Evolutionary conservation across 23 tunicate species (phyloP).

Genomic region (Trididemnum clinides): DNA sequence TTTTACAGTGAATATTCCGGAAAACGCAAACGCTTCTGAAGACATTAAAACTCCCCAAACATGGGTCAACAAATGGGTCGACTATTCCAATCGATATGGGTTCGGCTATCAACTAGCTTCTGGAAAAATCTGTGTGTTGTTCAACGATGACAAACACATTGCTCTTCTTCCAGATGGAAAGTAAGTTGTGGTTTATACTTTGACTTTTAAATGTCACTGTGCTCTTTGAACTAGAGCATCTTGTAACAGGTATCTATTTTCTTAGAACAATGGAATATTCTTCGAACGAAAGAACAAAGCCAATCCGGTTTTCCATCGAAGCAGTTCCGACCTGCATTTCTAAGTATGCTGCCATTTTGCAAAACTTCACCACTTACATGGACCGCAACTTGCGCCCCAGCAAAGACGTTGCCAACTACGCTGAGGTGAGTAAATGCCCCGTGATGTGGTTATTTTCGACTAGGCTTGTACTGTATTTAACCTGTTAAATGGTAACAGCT

Average conservation of each 20-base stretch:
- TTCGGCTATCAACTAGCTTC: constrained; percentile 94
- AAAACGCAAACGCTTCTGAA: neutral
- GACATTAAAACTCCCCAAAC: neutral
- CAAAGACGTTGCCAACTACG: neutral
- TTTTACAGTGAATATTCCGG: neutral
- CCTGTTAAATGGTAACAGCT: no score
- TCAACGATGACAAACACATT: constrained; percentile 92
- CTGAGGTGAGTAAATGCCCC: constrained; percentile 3
- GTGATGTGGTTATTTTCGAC: no score
- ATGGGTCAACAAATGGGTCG: constrained; percentile 98
- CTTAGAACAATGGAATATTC: constrained; percentile 55
- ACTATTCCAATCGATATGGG: constrained; percentile 95
- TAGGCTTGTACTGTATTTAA: no score
- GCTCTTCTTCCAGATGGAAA: constrained; percentile 64
- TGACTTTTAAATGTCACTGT: neutral
- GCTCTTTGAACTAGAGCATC: neutral
- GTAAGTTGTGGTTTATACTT: constrained; percentile 47
- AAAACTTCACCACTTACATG: constrained; percentile 73
- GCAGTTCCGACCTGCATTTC: constrained; percentile 43
- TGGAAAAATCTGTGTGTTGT: constrained; percentile 85
- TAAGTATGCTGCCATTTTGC: constrained; percentile 51
- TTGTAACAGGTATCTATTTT: neutral
- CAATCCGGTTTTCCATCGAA: constrained; percentile 46
- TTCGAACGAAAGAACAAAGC: constrained; percentile 15
- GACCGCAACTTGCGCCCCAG: constrained; percentile 59